phyloP scores from a whole-genome alignment of 2,888 invertebrate genomes.

The Lasioglossum zephyrum region DNA sequence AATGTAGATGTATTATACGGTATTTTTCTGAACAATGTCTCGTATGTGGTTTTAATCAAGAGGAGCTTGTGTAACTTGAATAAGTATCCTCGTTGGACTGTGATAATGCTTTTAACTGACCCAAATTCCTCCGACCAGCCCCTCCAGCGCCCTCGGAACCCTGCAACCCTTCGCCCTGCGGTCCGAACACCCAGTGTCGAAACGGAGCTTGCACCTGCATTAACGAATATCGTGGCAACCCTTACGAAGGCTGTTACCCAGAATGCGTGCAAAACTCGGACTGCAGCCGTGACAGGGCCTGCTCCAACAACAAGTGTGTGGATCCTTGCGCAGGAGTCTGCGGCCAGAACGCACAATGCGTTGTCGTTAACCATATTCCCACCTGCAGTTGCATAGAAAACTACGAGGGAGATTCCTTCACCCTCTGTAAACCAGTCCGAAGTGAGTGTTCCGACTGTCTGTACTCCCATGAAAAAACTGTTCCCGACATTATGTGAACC shows the following conservation, averaged over 20 bases:
- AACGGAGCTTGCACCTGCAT: constrained; percentile 83
- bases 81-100: neutral
- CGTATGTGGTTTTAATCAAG: neutral
- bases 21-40: neutral
- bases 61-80: neutral
- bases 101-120: neutral
- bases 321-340: constrained; percentile 93
- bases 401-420: constrained; percentile 87
- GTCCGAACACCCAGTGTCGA: constrained; percentile 89
- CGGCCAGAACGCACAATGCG: constrained; percentile 91
- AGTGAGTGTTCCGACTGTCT: constrained; percentile 69
- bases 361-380: constrained; percentile 90
- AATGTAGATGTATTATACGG: neutral
- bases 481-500: neutral
- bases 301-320: constrained; percentile 91
- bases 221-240: constrained; percentile 83
- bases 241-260: constrained; percentile 89
- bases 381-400: constrained; percentile 86
- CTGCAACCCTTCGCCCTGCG: constrained; percentile 90
- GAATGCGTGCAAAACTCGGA: constrained; percentile 93
- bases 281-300: constrained; percentile 90
- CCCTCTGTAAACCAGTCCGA: constrained; percentile 84
- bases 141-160: constrained; percentile 84
- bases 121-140: constrained; percentile 48
- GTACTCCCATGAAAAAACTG: neutral